Percentiles rank a stretch among this genome's conserved stretches.
Conservation (phyloP, 2,888 invertebrate species). For the Pachymerium ferrugineum region DNA sequence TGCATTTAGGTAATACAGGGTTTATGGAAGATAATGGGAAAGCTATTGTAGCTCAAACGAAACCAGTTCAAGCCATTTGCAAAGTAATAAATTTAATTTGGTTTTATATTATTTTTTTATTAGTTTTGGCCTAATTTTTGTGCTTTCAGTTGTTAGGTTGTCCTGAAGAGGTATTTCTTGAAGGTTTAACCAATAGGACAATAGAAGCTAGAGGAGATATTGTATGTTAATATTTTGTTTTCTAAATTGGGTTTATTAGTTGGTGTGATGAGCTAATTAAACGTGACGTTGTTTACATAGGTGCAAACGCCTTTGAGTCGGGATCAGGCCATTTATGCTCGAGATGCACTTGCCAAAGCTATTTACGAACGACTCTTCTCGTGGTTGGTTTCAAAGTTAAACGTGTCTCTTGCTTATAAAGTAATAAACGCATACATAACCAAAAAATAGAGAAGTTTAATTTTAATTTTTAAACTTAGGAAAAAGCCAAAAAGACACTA, state of each 20-base stretch:
- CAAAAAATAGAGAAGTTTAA: too few relatives aligned
- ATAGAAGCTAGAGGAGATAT: slow-evolving; percentile 80
- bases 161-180: slow-evolving; percentile 58
- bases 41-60: slow-evolving; percentile 63
- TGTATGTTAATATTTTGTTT: slow-evolving; percentile 40
- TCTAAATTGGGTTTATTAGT: background rate
- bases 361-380: slow-evolving; percentile 84
- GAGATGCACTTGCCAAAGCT: slow-evolving; percentile 86
- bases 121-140: slow-evolving; percentile 1
- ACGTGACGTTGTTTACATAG: slow-evolving; percentile 37
- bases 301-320: slow-evolving; percentile 72
- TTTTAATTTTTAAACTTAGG: slow-evolving; percentile 14
- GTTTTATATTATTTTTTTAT: slow-evolving; percentile 13
- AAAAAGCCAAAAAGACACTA: slow-evolving; percentile 49
- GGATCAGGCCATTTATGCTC: slow-evolving; percentile 73
- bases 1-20: slow-evolving; percentile 80
- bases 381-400: slow-evolving; percentile 78
- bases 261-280: background rate
- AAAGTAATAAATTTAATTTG: slow-evolving; percentile 50
- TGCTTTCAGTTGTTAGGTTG: slow-evolving; percentile 66
- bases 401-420: slow-evolving; percentile 59
- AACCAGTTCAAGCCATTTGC: slow-evolving; percentile 60
- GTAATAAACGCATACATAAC: too few relatives aligned
- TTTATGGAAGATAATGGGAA: slow-evolving; percentile 64
- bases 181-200: slow-evolving; percentile 74